Percentiles rank a stretch among this genome's conserved stretches.
Conservation (phyloP, 2,888 invertebrate genomes). For the Drosophila paranaensis region DNA sequence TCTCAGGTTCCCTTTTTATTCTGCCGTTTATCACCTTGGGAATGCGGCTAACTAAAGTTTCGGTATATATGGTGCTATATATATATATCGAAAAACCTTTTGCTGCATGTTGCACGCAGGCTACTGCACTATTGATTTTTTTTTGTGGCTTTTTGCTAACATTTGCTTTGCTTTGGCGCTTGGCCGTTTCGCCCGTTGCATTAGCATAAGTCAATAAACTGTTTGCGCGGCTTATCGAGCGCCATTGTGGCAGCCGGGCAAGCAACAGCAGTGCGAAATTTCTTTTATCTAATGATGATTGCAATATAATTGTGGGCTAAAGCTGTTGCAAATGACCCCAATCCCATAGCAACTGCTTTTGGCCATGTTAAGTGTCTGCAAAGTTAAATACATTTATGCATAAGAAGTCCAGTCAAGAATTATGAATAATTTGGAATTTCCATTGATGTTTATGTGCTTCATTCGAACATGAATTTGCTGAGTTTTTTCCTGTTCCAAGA, state of each 20-base stretch:
- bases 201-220: conserved; percentile 62
- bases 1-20: conserved; percentile 16
- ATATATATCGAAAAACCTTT: conserved; percentile 16
- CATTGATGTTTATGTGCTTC: too few species aligned
- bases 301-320: conserved; percentile 17
- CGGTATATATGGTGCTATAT: conserved; percentile 21
- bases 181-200: conserved; percentile 25
- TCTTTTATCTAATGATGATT: conserved; percentile 30
- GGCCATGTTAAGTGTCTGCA: not conserved
- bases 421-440: too few species aligned
- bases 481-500: too few species aligned
- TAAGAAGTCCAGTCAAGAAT: not conserved
- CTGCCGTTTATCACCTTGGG: conserved; percentile 69
- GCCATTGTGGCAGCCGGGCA: not conserved
- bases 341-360: not conserved
- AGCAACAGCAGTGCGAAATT: conserved; percentile 6
- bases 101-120: conserved; percentile 43
- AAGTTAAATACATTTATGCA: not conserved
- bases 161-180: conserved; percentile 12
- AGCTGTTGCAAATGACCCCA: conserved; percentile 6
- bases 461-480: too few species aligned
- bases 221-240: conserved; percentile 11
- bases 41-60: conserved; percentile 59
- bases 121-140: conserved; percentile 75
- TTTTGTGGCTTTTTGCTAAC: conserved; percentile 26